Evolutionary conservation across 1,140 invertebrate genomes (phyloP).

Genomic region (Saccostrea cuccullata): DNA sequence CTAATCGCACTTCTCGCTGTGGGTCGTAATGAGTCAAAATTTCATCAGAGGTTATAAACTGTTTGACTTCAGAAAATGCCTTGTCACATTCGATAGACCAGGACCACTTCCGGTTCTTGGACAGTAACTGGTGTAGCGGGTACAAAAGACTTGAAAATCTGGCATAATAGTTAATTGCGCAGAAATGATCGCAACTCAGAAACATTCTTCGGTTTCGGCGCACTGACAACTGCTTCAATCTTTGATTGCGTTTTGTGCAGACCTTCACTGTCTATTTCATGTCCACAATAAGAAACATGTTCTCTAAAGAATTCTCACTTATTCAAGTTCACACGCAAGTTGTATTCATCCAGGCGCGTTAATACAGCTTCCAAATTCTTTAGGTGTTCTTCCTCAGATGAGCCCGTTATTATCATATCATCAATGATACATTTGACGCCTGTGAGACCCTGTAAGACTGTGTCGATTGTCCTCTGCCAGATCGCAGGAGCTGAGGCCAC

Average conservation of each 20-base stretch:
- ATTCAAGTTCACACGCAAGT: constrained; percentile 38
- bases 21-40: constrained; percentile 54
- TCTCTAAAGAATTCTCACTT: constrained; percentile 53
- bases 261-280: constrained; percentile 37
- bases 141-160: constrained; percentile 29
- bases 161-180: constrained; percentile 51
- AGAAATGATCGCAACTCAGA: constrained; percentile 43
- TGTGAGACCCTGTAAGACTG: too few species aligned
- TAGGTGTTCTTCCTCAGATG: too few species aligned
- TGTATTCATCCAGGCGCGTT: too few species aligned
- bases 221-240: constrained; percentile 46
- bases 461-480: too few species aligned
- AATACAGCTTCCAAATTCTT: too few species aligned
- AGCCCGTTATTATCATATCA: too few species aligned
- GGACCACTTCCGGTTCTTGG: constrained; percentile 30
- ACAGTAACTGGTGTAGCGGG: constrained; percentile 51
- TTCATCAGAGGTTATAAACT: constrained; percentile 49
- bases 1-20: constrained; percentile 3
- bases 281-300: constrained; percentile 31
- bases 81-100: constrained; percentile 34
- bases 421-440: too few species aligned
- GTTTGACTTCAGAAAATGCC: too few species aligned
- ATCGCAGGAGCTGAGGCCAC: too few species aligned
- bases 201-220: constrained; percentile 42
- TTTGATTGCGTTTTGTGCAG: constrained; percentile 46